Evolutionary conservation across 1,140 invertebrate genomes (phyloP), one percentile per base, ranked within the genome.

Genomic region (Papilio aristodemus): DNA sequence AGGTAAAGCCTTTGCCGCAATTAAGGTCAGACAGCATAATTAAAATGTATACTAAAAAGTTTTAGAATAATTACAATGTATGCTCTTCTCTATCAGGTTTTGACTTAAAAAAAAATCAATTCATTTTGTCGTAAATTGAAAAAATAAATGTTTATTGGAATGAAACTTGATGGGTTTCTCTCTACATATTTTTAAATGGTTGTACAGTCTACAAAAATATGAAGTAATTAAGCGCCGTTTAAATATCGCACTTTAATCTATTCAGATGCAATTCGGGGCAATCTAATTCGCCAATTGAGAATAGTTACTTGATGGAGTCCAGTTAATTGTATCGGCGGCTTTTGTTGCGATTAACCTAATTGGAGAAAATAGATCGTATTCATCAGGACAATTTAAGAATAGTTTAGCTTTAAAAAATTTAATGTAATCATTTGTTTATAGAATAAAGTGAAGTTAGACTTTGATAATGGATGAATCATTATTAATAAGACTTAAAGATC

Each of bases 261-360:
- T 38, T 9, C 17, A 32, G 59, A 39, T 62, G 17, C 59, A 11
- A 43, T 22, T 22, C 37, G 11, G 67, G 57, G 70, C 73, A 74
- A 67, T 68, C 72, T 69, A 81, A 82, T 85, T 82, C 76, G 79
- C 75, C 74, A 79, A 85, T 83, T 83, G 71, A 63, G 71, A 14
- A 74, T 79, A 82, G 67, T 32, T 59, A 46, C 58, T 67, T 68
- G 75, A 79, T 80, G 75, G 76, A 72, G 81, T 80, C 73, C 71
- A 76, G 72, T 69, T 70, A 81, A 78, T 75, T 76, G 58, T 19
- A 66, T 74, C 54, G 73, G 69, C 66, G 68, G 68, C 72, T 76
- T 72, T 71, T 72, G 41, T 64, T 69, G 43, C 36, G 69, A 63
- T 63, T 63, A 43, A 63, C 17, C 38, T 63, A 63, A 63, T 41